Evolutionary conservation across 2,113 vertebrate genomes (phyloP).

Genomic region (Sebastes fasciatus): DNA sequence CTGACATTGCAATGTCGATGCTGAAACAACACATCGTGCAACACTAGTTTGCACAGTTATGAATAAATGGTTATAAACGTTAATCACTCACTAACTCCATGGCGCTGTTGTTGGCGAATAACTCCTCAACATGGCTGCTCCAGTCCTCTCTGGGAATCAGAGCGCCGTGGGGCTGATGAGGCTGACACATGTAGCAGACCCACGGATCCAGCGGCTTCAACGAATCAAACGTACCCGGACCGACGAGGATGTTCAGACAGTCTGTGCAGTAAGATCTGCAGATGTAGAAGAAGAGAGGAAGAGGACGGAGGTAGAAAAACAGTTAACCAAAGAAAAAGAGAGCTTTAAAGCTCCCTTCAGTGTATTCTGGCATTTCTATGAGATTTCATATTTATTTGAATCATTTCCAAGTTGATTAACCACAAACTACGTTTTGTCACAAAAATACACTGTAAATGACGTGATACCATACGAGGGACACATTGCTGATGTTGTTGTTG

Average conservation of each 20-base stretch:
- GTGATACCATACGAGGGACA: no score
- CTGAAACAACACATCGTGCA: background rate
- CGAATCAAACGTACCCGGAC: conserved; percentile 80
- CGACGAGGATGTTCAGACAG: conserved; percentile 91
- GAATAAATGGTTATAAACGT: no score
- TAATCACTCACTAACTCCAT: conserved; percentile 88
- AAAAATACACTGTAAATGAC: no score
- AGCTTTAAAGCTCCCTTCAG: no score
- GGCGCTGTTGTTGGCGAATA: conserved; percentile 90
- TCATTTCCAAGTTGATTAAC: no score
- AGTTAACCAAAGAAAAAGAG: background rate
- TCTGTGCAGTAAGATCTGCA: conserved; percentile 92
- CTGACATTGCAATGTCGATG: background rate
- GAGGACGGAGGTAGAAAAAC: background rate
- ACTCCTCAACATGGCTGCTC: conserved; percentile 89
- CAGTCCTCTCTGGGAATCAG: conserved; percentile 90
- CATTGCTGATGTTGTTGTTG: no score
- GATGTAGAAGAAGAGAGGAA: background rate
- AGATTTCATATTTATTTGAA: background rate
- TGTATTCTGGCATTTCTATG: no score
- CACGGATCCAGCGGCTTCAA: conserved; percentile 90
- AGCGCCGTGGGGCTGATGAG: conserved; percentile 79
- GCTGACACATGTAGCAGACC: conserved; percentile 94
- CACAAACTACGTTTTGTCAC: no score
- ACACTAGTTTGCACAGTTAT: background rate